Base-by-base conservation (phyloP, 2,888 invertebrate genomes). In the Coenonympha glycerion region DNA sequence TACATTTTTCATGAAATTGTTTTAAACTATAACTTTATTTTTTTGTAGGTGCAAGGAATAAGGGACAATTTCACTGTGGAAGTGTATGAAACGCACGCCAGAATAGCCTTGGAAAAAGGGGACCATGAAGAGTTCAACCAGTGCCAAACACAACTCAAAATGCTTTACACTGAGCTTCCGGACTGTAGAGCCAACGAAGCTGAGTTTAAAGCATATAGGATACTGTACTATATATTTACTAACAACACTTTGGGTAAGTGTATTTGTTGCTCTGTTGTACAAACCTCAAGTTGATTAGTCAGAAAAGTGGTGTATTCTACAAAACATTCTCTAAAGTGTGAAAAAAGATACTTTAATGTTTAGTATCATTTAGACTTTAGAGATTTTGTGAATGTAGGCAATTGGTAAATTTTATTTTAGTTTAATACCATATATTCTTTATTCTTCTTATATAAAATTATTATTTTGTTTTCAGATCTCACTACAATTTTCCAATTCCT, bases 121-220 rank as follows among this genome's bases (percentile, higher is more conserved):
- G 99, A 99, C 75, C 97, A 98, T 76, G 98, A 98, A 73, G 99
- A 99, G 78, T 99, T 99, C 76, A 99, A 99, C 89, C 99, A 99
- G 80, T 99, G 99, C 76, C 99, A 99, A 86, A 97, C 98, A 9
- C 99, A 99, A 85, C 89, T 99, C 47, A 96, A 96, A 88, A 94
- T 96, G 90, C 89, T 99, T 24, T 99, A 99, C 77, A 84, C 91
- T 58, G 95, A 96, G 78, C 82, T 94, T 54, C 92, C 92, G 24
- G 89, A 91, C 18, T 66, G 77, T 52, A 89, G 89, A 54, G 88
- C 87, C 41, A 95, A 98, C 88, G 89, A 91, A 56, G 90, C 93
- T 58, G 99, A 99, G 84, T 99, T 99, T 82, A 93, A 94, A 45
- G 97, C 98, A 45, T 99, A 99, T 80, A 89, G 98, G 63, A 95